phyloP scores from a whole-genome alignment of 2,888 invertebrate genomes.

The Eremobia ochroleuca region DNA sequence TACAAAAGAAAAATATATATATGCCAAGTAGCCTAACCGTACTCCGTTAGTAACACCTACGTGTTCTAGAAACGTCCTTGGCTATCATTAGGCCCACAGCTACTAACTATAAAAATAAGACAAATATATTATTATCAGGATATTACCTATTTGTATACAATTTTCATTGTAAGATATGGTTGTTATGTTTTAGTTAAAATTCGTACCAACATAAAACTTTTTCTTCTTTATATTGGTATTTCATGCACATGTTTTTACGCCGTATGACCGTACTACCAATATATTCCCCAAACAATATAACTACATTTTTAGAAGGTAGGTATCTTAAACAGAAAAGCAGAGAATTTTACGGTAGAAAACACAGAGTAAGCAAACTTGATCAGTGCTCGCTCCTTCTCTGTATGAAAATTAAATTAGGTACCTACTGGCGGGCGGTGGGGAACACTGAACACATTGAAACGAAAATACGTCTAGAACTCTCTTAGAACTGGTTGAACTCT shows the following conservation, averaged over 20 bases:
- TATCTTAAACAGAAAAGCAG: constrained; percentile 12
- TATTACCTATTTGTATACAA: constrained; percentile 10
- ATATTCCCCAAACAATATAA: constrained; percentile 12
- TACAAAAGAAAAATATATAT: constrained; percentile 19
- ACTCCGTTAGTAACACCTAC: constrained; percentile 43
- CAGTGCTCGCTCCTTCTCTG: constrained; percentile 16
- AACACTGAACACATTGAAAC: constrained; percentile 21
- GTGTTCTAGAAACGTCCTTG: constrained; percentile 62
- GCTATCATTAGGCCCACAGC: constrained; percentile 10
- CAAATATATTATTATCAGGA: constrained; percentile 18
- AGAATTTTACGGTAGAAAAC: constrained; percentile 35
- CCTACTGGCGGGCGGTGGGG: constrained; percentile 9
- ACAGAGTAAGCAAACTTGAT: constrained; percentile 37
- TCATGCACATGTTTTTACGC: constrained; percentile 4
- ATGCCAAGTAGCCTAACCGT: constrained; percentile 21
- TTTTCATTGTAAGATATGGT: constrained; percentile 25
- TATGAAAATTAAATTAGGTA: constrained; percentile 37
- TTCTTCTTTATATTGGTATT: not conserved
- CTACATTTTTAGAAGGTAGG: not conserved
- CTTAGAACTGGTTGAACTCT: constrained; percentile 24
- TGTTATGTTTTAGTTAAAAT: constrained; percentile 1
- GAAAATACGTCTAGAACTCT: constrained; percentile 27
- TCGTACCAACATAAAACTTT: not conserved
- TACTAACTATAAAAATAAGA: constrained; percentile 28
- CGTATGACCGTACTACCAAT: not conserved